Evolutionary conservation across 1,140 invertebrate species (phyloP).

Genomic region (Brachionus manjavacas): DNA sequence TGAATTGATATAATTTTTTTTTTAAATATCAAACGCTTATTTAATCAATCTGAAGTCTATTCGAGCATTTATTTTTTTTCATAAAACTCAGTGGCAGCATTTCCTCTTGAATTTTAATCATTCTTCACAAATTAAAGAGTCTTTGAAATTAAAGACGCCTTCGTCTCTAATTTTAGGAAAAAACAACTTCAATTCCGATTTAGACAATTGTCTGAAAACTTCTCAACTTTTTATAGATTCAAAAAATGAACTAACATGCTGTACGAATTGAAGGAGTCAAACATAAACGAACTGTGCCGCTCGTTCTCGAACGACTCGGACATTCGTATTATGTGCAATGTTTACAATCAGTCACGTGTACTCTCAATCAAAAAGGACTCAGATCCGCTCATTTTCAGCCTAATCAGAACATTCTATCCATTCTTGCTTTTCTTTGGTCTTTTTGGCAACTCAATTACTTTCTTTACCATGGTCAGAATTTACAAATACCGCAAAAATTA

Average conservation of each 20-base stretch:
- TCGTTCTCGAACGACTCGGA: slow-evolving; percentile 2
- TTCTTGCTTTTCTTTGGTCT: slow-evolving; percentile 3
- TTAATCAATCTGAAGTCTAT: too few relatives aligned
- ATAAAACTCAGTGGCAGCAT: background rate
- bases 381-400: background rate
- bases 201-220: background rate
- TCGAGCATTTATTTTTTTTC: too few relatives aligned
- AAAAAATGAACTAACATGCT: background rate
- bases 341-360: background rate
- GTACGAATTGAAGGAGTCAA: background rate
- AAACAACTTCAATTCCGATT: background rate
- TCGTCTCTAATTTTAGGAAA: too few relatives aligned
- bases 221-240: background rate
- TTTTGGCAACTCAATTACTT: background rate
- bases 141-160: background rate
- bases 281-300: background rate
- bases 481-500: background rate
- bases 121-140: background rate
- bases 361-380: background rate
- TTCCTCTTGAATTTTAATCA: background rate
- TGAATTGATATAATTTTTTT: too few relatives aligned
- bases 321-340: slow-evolving; percentile 9
- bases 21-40: too few relatives aligned
- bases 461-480: slow-evolving; percentile 9
- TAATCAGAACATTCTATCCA: slow-evolving; percentile 4